These are phyloP conservation scores for Drosophila putrida DNA, from an alignment of 2,888 invertebrate species.

Conservation along the genomic window DNA sequence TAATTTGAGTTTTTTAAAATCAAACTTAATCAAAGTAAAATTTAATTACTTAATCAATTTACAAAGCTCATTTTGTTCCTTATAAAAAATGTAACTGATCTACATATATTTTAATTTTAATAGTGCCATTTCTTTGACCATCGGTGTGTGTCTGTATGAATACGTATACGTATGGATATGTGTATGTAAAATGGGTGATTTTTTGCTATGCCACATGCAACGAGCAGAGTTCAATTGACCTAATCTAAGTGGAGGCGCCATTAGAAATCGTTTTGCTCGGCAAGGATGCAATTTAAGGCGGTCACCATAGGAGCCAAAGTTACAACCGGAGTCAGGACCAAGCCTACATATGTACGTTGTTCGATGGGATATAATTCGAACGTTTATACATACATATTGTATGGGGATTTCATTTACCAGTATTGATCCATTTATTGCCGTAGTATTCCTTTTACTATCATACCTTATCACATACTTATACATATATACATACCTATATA, in stretches of 20 bases:
- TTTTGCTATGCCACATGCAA: constrained; percentile 50
- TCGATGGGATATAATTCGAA: not conserved
- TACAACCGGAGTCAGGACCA: constrained; percentile 7
- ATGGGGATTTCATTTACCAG: constrained; percentile 12
- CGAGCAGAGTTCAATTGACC: constrained; percentile 72
- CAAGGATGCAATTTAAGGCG: constrained; percentile 51
- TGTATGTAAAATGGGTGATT: constrained; percentile 33
- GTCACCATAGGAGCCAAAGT: constrained; percentile 20
- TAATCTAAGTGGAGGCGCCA: constrained; percentile 74
- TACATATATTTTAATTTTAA: not conserved
- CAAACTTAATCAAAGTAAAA: no score
- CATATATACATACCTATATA: not conserved
- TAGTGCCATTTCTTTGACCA: not conserved
- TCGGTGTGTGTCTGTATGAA: not conserved
- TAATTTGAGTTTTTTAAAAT: no score
- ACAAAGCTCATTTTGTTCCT: no score
- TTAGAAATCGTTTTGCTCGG: constrained; percentile 76
- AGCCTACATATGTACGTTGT: constrained; percentile 11
- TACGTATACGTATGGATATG: not conserved
- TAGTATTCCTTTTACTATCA: not conserved
- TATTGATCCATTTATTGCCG: constrained; percentile 32
- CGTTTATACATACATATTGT: not conserved
- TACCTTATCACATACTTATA: not conserved
- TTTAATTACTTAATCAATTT: no score
- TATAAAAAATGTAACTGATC: not conserved